Evolutionary conservation across 1,140 invertebrate genomes (phyloP).

Genomic region (Cotesia glomerata): DNA sequence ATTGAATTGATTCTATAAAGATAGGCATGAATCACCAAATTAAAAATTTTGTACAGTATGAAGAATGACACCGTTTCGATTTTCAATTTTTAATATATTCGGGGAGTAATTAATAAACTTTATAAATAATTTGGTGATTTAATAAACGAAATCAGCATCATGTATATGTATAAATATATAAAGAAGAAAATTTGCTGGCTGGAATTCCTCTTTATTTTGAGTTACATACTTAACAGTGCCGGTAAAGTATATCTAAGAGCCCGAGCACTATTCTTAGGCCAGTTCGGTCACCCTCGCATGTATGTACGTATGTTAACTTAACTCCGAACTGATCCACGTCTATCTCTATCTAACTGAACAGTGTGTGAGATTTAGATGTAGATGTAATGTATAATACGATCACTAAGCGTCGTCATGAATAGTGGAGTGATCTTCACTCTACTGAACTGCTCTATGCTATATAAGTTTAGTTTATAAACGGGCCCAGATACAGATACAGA

Average conservation of each 20-base stretch:
- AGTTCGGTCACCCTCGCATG: slow-evolving; percentile 19
- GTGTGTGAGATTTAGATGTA: not conserved
- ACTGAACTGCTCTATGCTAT: not conserved
- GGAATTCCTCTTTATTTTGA: slow-evolving; percentile 19
- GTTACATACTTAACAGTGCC: not conserved
- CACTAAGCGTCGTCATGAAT: not conserved
- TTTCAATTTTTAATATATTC: too few relatives aligned
- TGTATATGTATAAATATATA: not conserved
- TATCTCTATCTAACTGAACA: not conserved
- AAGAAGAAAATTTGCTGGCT: not conserved
- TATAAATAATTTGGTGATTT: too few relatives aligned
- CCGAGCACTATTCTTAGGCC: slow-evolving; percentile 20
- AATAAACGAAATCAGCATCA: not conserved
- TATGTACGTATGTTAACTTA: not conserved
- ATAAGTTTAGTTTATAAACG: not conserved
- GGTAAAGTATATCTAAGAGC: not conserved
- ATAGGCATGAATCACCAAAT: too few relatives aligned
- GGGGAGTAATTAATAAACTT: too few relatives aligned
- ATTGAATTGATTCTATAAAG: too few relatives aligned
- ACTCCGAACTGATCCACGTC: not conserved
- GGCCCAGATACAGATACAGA: not conserved
- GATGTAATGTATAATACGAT: too few relatives aligned
- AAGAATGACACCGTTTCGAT: too few relatives aligned
- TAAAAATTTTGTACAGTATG: too few relatives aligned
- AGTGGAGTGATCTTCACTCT: not conserved